Percentiles rank a stretch among this genome's conserved stretches.
phyloP scores from a whole-genome alignment of 2,888 invertebrate species.

The Thelaira solivaga region DNA sequence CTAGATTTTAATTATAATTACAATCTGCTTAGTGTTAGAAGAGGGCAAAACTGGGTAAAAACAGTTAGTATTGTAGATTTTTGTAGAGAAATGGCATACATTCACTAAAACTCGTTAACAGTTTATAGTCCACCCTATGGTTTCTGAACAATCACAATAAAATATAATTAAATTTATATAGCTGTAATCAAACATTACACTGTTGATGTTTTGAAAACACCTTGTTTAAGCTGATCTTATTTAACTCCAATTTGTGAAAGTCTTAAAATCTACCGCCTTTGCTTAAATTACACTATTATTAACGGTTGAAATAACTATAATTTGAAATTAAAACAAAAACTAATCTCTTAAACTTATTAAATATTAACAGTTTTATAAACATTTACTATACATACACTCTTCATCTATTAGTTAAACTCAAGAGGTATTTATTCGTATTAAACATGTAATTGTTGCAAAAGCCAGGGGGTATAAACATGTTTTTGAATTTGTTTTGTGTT shows the following conservation, averaged over 20 bases:
- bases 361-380: slow-evolving; percentile 47
- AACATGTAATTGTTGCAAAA: not conserved
- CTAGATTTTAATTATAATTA: too few relatives aligned
- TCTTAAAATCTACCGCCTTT: not conserved
- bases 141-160: not conserved
- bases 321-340: slow-evolving; percentile 34
- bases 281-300: slow-evolving; percentile 28
- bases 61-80: too few relatives aligned
- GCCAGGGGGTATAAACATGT: slow-evolving; percentile 33
- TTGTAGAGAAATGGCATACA: too few relatives aligned
- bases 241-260: too few relatives aligned
- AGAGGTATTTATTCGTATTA: not conserved
- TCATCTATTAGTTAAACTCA: not conserved
- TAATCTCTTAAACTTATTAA: slow-evolving; percentile 39
- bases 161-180: not conserved
- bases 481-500: not conserved
- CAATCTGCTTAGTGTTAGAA: too few relatives aligned
- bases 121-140: too few relatives aligned
- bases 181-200: slow-evolving; percentile 3
- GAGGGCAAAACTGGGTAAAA: too few relatives aligned
- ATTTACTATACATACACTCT: slow-evolving; percentile 15
- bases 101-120: too few relatives aligned
- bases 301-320: slow-evolving; percentile 40
- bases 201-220: slow-evolving; percentile 27
- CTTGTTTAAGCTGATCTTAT: slow-evolving; percentile 7